Percentiles rank a stretch among this genome's conserved stretches.
These are phyloP conservation scores for Atta texana DNA, from an alignment of 1,140 invertebrate genomes.

Conservation along the genomic window DNA sequence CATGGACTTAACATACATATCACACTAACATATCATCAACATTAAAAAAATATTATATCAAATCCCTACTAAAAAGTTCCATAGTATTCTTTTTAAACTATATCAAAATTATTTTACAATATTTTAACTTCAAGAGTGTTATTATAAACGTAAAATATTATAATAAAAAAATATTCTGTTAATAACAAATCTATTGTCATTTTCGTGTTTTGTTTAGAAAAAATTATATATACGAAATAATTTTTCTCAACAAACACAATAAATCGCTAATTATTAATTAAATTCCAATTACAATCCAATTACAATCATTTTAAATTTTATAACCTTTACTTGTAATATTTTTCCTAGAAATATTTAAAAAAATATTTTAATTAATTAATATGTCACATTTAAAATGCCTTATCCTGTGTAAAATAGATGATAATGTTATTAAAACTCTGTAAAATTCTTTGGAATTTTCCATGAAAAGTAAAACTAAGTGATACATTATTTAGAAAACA, in stretches of 20 bases:
- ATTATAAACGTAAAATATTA: background rate
- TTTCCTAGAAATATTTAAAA: background rate
- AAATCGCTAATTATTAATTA: background rate
- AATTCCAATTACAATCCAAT: background rate
- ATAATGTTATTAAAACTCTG: background rate
- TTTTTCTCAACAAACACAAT: background rate
- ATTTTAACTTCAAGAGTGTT: background rate
- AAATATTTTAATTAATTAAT: background rate
- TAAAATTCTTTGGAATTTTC: constrained; percentile 28
- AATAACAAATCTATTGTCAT: background rate
- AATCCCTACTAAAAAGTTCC: background rate
- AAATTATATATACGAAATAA: background rate
- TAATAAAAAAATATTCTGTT: background rate
- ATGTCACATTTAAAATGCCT: background rate
- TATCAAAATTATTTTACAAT: background rate
- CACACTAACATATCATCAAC: constrained; percentile 30
- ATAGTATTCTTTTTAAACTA: constrained; percentile 13
- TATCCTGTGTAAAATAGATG: background rate
- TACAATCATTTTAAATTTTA: constrained; percentile 12
- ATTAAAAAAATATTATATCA: constrained; percentile 13
- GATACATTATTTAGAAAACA: constrained; percentile 50
- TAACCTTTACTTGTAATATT: constrained; percentile 6
- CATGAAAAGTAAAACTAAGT: constrained; percentile 18
- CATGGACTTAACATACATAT: constrained; percentile 54
- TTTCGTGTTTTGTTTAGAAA: background rate